Base-by-base conservation (phyloP, 2,888 invertebrate species). In the Phania funesta region DNA sequence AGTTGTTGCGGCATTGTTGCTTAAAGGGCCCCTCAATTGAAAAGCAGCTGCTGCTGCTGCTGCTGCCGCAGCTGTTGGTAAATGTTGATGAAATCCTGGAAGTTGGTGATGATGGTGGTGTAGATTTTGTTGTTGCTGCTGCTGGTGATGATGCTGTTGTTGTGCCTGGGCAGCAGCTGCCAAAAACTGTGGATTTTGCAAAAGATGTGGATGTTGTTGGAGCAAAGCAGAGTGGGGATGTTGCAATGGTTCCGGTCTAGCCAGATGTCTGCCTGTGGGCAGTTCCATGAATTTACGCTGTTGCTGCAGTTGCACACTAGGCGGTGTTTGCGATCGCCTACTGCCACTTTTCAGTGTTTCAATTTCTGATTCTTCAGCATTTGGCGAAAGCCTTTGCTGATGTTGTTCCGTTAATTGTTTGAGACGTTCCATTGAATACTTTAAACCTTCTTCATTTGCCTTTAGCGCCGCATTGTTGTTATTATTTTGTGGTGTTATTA, bases 331-430 rank as follows among this genome's bases (percentile, higher is more conserved):
- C 38, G 74, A 82, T 64, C 70, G 83, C 54, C 86, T 83, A 3
- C 80, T 62, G 8, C 38, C 32, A 54, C 79, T 81, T 52, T 62
- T 65, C 65, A 48, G 84, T 77, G 38, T 26, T 0, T 29, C 60
- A 3, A 29, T 58, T 29, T 71, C 68, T 65, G 52, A 84, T 83
- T 64, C 54, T 0, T 44, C 64, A 1, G 84, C 86, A 2, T 86
- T 86, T 2, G 85, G 87, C 0, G 85, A 86, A 24, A 91, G 90
- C 87, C 91, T 90, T 2, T 90, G 84, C n/a, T 90, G 88, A 85
- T 87, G 90, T 2, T 87, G 84, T 74, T 91, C 91, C 20, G 90
- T 88, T 84, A 91, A 86, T 82, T 91, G 90, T 84, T 91, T 91
- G 3, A 91, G 85, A 2, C 91, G 87, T 76, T 91, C 91, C 35